phyloP scores from a whole-genome alignment of 2,113 vertebrate genomes.

The Prinia subflava region DNA sequence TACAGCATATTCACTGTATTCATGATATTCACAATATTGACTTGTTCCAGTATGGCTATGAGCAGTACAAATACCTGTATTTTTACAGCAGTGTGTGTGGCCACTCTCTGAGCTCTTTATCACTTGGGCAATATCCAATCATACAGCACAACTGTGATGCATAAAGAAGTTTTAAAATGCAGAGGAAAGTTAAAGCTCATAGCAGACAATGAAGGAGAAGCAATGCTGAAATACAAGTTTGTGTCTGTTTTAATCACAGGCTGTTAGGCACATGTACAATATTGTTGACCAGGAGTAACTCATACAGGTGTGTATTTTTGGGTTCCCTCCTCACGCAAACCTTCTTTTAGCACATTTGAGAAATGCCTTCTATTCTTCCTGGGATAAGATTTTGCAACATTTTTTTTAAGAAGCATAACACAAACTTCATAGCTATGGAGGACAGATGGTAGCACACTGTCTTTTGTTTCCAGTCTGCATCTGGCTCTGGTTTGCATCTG shows the following conservation, averaged over 20 bases:
- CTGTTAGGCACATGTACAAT: neutral
- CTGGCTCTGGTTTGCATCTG: neutral
- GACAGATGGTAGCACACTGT: neutral
- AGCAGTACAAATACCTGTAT: neutral
- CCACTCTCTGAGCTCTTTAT: neutral
- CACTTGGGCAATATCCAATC: neutral
- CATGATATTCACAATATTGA: neutral
- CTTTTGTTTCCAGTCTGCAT: neutral
- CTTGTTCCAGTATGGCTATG: neutral
- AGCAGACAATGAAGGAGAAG: neutral
- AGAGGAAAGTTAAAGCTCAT: neutral
- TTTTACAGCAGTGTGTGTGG: neutral
- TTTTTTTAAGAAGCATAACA: neutral
- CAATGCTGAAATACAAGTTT: neutral
- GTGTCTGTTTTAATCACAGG: neutral
- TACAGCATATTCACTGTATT: neutral
- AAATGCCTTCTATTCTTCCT: neutral
- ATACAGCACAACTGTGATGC: neutral
- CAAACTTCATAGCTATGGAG: neutral
- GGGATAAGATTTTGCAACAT: neutral
- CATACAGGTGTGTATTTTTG: neutral
- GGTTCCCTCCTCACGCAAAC: neutral
- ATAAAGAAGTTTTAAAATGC: neutral
- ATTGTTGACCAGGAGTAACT: neutral
- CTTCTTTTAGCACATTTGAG: neutral